Base-by-base conservation (phyloP, 2,888 invertebrate genomes). In the Drosophila tanythrix region DNA sequence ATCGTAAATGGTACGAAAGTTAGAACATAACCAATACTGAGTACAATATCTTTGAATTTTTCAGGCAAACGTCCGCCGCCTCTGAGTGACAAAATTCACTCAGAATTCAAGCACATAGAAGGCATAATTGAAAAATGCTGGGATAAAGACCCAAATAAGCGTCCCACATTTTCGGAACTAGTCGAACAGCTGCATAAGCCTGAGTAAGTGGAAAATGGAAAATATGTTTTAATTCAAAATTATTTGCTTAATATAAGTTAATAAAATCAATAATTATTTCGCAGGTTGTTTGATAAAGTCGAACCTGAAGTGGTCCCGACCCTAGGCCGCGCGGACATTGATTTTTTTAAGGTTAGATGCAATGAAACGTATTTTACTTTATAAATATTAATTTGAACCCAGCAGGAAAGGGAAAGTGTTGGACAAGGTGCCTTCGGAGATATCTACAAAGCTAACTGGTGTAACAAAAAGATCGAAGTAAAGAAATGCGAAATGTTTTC, bases 401-500 rank as follows among this genome's bases (percentile, higher is more conserved):
- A 65, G 6, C 10, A 55, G 67, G 1, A 18, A 35, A 6, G 2
- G 67, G 1, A 18, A 36, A 6, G 2, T 21, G 7, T 55, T 36
- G 43, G 40, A 36, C 2, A 1, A 3, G 66, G 67, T 7, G 5
- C 33, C 21, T 66, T 25, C 27, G 67, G 67, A 3, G 1, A 0
- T 6, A 56, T 67, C 8, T 2, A 33, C 25, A 57, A 5, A 43
- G 57, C 67, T 2, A n/a, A 15, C 21, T 69, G 52, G 52, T 11
- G 18, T 29, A n/a, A 25, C 18, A 46, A 25, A 15, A 2, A 40
- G 2, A 51, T 56, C 11, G 46, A 66, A 4, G 40, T 65, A 3
- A 57, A 68, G 18, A 0, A 18, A 33, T 33, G 38, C 8, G 13
- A 25, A 38, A 36, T 18, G n/a, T 3, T 11, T 13, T 15, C 10